Percentiles rank a stretch among this genome's conserved stretches.
Evolutionary conservation across 2,888 invertebrate genomes (phyloP).

Genomic region (Tipula confusa): DNA sequence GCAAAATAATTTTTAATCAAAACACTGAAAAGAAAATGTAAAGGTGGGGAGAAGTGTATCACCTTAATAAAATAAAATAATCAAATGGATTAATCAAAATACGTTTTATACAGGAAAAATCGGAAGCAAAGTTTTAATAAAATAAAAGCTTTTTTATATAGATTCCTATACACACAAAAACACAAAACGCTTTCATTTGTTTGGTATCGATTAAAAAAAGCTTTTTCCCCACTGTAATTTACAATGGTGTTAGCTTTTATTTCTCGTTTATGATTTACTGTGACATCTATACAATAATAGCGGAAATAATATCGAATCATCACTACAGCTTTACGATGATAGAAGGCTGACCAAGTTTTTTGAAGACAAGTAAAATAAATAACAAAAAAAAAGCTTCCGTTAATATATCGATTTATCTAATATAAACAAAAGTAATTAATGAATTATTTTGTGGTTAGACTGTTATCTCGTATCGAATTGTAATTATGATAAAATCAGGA

Average conservation of each 20-base stretch:
- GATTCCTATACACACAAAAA: background rate
- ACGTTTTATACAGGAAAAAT: background rate
- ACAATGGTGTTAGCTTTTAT: background rate
- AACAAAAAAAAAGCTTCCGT: background rate
- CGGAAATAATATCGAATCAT: background rate
- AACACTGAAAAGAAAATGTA: background rate
- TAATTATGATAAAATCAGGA: background rate
- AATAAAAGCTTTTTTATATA: background rate
- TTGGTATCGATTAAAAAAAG: background rate
- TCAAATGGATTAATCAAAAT: background rate
- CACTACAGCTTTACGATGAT: background rate
- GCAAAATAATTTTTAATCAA: background rate
- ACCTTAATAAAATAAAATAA: background rate
- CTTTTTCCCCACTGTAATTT: background rate
- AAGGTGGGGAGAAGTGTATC: background rate
- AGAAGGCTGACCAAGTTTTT: background rate
- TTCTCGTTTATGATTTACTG: background rate
- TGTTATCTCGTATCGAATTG: background rate
- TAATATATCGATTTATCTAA: background rate
- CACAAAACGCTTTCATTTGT: background rate
- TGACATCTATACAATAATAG: background rate
- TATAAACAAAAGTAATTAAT: background rate
- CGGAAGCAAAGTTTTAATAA: background rate
- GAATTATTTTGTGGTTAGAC: background rate
- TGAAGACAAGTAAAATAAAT: background rate